Conservation (phyloP, 2,113 vertebrate species). For the Tupaia tana region DNA sequence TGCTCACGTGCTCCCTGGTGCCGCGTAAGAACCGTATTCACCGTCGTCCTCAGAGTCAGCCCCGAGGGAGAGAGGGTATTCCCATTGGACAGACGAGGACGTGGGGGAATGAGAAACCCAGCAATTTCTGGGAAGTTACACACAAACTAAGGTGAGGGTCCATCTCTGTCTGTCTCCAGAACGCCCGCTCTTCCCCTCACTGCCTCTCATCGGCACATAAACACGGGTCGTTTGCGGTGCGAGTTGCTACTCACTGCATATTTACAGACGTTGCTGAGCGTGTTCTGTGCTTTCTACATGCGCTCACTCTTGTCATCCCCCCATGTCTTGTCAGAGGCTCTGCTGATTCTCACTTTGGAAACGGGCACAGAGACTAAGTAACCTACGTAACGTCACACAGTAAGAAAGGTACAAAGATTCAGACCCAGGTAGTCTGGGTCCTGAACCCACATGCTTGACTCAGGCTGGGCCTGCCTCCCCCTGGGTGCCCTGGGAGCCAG, state of each 20-base stretch:
- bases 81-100: not conserved
- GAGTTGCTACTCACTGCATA: not conserved
- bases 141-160: not conserved
- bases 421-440: not conserved
- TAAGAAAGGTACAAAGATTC: not conserved
- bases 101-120: not conserved
- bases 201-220: not conserved
- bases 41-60: no score
- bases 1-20: not conserved
- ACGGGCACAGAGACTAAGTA: not conserved
- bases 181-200: not conserved
- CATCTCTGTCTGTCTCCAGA: not conserved
- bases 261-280: not conserved
- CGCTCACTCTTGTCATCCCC: not conserved
- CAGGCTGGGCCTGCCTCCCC: accelerated
- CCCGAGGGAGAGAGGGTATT: not conserved
- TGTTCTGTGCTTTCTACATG: not conserved
- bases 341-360: not conserved
- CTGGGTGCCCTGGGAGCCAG: not conserved
- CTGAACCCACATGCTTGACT: not conserved
- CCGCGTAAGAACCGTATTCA: not conserved
- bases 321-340: not conserved
- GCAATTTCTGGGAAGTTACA: not conserved
- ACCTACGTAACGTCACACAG: not conserved
- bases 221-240: no score